Base-by-base conservation (phyloP, 2,888 invertebrate species). In the Eristalis arbustorum region DNA sequence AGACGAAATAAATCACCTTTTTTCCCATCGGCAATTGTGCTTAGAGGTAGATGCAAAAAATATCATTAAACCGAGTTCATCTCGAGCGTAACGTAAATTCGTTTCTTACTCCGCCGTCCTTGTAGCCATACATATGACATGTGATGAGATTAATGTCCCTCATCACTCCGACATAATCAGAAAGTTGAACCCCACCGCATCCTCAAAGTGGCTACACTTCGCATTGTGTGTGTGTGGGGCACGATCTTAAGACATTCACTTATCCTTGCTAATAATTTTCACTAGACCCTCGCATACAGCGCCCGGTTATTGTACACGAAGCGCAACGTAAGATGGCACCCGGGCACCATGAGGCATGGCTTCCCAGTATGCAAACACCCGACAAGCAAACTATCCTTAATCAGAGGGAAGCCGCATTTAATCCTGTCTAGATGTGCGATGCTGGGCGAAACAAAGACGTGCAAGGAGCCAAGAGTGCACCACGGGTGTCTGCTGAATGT, bases 121-220 rank as follows among this genome's bases (percentile, higher is more conserved):
- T 18, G 25, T 56, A 42, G 69, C 57, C 57, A 57, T 74, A 66
- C 61, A 74, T 49, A 76, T 73, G 80, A 85, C 71, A 66, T 82
- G 77, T 81, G 66, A 81, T 82, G 74, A 78, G 82, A 85, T 82
- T 77, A 82, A 85, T 77, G 85, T 42, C 66, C 61, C 82, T 74
- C 74, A 82, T 85, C 85, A 78, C 69, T 69, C 68, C 34, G 72
- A 49, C 67, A 77, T 73, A 76, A 81, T 76, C 64, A 64, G 61
- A 64, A 28, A 66, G 73, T 10, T 66, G 74, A 31, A 28, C 42
- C 42, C 14, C 68, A 69, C 62, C 56, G 69, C 23, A 63, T 28
- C 62, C 56, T 18, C 14, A 59, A 64, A 37, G 37, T 74, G 42
- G 42, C 18, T 61, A 59, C 34, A 8, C 42, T 23, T 37, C 57